Evolutionary conservation across 2,797 vertebrate genomes (phyloP), one percentile per base, ranked within the genome.

Genomic region (Crocodylus rhombifer): DNA sequence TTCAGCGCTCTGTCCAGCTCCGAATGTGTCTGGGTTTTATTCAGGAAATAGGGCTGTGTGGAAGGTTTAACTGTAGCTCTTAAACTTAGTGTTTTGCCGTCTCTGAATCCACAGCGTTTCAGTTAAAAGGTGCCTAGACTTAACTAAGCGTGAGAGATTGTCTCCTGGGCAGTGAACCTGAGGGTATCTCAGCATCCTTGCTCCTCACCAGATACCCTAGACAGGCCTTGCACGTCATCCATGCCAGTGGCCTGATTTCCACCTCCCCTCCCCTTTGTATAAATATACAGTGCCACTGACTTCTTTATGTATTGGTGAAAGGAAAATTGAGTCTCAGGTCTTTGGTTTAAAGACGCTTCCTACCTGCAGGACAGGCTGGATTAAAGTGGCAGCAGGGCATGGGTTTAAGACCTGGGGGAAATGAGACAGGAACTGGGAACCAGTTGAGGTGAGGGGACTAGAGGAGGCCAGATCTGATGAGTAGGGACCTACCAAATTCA

Each of bases 41-140:
- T 0, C 60, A 81, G 81, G 36, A 67, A 85, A 60, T 0, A 61
- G 33, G 69, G 82, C 20, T 2, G 8, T 0, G 1, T 60, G 76
- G 33, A 55, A 88, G 57, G 0, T 33, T 58, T 80, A 86, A 63
- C 30, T 51, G 75, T 20, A 0, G 0, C 0, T 1, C 64, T 61
- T 55, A 5, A 78, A 6, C 14, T 12, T 2, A 7, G 26, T 14
- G 51, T 23, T 60, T 61, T 0, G 0, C 20, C 33, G 23, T 15
- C 3, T 0, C 74, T 0, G 0, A 30, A 77, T 2, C 0, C 3
- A 10, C 14, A 25, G 20, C 2, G 17, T 5, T 1, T 84, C 87
- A 81, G 64, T 67, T 8, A 2, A 1, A 0, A 2, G 14, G 10
- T 51, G 42, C 42, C 42, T 51, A 51, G 42, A 51, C 42, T 51